A percentile compares a stretch with the other conserved stretches of the same genome.
Evolutionary conservation across 2,797 vertebrate species (phyloP).

Genomic region (Helarctos malayanus): DNA sequence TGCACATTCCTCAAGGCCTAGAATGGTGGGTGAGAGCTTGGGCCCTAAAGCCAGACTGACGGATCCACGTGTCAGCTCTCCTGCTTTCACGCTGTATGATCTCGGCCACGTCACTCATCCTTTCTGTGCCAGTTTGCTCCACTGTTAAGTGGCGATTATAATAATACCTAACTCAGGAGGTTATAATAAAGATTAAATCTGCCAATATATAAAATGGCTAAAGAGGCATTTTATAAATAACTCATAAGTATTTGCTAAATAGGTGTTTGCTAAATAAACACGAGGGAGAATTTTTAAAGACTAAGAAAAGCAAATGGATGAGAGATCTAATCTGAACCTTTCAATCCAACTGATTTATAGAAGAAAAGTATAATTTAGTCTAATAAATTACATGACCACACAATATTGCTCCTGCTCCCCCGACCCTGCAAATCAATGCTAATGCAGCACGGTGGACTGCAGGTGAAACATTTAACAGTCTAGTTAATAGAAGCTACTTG

Average conservation of each 20-base stretch:
- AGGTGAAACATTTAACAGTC: background rate
- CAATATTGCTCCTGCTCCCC: background rate
- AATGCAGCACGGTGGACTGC: background rate
- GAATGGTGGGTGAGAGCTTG: background rate
- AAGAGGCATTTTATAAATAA: slow-evolving; percentile 24
- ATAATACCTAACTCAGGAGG: background rate
- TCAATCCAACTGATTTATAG: background rate
- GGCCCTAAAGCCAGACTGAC: background rate
- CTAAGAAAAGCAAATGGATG: background rate
- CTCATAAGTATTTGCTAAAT: background rate
- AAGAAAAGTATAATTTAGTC: background rate
- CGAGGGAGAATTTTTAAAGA: slow-evolving; percentile 5
- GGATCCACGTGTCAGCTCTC: background rate
- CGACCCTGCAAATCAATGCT: background rate
- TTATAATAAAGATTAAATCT: background rate
- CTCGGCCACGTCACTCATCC: background rate
- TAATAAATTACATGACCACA: background rate
- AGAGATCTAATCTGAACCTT: slow-evolving; percentile 10
- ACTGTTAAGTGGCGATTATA: background rate
- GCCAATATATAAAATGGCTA: background rate
- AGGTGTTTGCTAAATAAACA: background rate
- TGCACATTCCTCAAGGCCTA: background rate
- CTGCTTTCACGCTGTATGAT: too few species aligned
- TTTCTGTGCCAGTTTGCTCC: background rate
- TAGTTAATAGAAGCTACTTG: background rate